A percentile compares a stretch with the other conserved stretches of the same genome.
Conservation (phyloP, 1,140 invertebrate species). For the Trissolcus basalis region DNA sequence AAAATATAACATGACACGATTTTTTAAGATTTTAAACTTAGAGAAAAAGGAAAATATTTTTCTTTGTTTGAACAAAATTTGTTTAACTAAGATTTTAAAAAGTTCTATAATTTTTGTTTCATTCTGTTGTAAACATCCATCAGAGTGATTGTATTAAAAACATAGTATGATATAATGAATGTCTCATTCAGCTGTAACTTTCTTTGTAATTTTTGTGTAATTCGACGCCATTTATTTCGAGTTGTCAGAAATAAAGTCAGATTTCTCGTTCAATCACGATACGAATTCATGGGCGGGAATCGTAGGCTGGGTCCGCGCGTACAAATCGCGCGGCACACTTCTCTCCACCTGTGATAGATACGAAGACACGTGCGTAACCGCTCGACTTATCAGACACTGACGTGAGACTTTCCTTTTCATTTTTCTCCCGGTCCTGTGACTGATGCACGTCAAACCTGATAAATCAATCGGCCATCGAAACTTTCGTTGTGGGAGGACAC, state of each 20-base stretch:
- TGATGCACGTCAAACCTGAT: conserved; percentile 29
- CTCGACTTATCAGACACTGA: conserved; percentile 43
- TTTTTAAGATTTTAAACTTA: too few relatives aligned
- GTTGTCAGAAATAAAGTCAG: conserved; percentile 48
- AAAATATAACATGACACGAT: too few relatives aligned
- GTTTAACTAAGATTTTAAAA: too few relatives aligned
- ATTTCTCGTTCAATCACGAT: conserved; percentile 49
- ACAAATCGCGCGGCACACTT: conserved; percentile 29
- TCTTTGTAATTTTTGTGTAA: conserved; percentile 52
- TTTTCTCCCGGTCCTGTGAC: conserved; percentile 22
- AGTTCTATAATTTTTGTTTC: too few relatives aligned
- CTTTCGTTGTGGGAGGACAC: too few relatives aligned
- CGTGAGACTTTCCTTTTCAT: conserved; percentile 51
- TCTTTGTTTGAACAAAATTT: too few relatives aligned
- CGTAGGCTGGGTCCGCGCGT: conserved; percentile 27
- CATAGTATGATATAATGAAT: conserved; percentile 42
- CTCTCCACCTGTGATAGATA: conserved; percentile 50
- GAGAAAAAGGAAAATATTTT: too few relatives aligned
- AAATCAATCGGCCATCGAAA: conserved; percentile 24
- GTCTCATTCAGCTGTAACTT: conserved; percentile 48
- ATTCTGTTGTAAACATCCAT: too few relatives aligned
- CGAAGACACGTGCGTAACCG: conserved; percentile 51
- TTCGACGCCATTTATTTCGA: conserved; percentile 38
- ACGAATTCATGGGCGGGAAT: conserved; percentile 29
- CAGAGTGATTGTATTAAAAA: conserved; percentile 16